Base-by-base conservation (phyloP, 2,113 vertebrate species). In the Pipra filicauda region DNA sequence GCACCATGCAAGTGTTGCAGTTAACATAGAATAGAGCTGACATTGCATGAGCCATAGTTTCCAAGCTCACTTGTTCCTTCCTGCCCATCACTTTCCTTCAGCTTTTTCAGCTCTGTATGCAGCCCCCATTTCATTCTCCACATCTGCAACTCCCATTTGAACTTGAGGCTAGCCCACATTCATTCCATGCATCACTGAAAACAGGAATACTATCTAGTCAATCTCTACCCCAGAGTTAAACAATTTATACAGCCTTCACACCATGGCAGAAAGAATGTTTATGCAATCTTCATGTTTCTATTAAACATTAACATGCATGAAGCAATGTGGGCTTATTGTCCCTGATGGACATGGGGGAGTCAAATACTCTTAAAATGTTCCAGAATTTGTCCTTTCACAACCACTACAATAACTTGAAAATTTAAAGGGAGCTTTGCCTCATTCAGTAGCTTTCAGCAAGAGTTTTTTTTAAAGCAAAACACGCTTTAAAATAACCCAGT, bases 81-180 rank as follows among this genome's bases (percentile, higher is more conserved):
- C 85, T 80, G 65, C 41, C 70, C 73, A 65, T 48, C 11, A 11
- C 57, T 67, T 89, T 61, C 64, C 67, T 90, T 83, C 41, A 69
- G 12, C 14, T 26, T 85, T 87, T 77, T 82, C 86, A 83, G 52
- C 59, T 91, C 67, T 80, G 52, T 58, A 73, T 70, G 52, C 72
- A 91, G 84, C 62, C 49, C 49, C 24, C 35, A n/a, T 85, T 46
- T 91, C 75, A 62, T 51, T 65, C 75, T 76, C 21, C 69, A 76
- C 85, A 92, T 78, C 91, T 92, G 76, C 86, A 89, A 24, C 73
- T 93, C 62, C 58, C 88, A 81, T 67, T 43, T 81, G 61, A 95
- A 23, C 69, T 88, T 65, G 37, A 33, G 83, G 72, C 61, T 81
- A 78, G 85, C 64, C 69, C 30, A 9, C 49, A 43, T 51, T 76